Base-by-base conservation (phyloP, 2,888 invertebrate genomes). In the Philaethria dido region DNA sequence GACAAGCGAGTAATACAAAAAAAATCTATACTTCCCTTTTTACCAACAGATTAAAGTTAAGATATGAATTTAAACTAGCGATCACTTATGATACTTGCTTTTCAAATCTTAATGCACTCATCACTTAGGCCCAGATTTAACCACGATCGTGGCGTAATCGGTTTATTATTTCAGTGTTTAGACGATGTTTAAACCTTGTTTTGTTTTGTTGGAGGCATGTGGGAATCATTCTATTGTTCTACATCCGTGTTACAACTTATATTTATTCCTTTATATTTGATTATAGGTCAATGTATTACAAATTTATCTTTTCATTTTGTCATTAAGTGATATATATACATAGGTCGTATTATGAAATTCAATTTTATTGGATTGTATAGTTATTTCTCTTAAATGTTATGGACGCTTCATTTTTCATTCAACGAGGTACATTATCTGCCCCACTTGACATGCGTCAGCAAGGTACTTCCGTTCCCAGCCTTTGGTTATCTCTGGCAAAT, bases 201-300 rank as follows among this genome's bases (percentile, higher is more conserved):
- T 87, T 88, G 90, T 89, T 91, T 88, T 86, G 85, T 88, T 85
- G 82, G 83, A 86, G 87, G 88, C 92, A 92, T 92, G 89, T 92
- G 92, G 92, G 91, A 92, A 91, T 92, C 89, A 91, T 90, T 89
- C 86, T 86, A 90, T 91, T 92, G 92, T 84, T 87, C 81, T 77
- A 86, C 88, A 87, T 91, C 92, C 91, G 88, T 88, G 85, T 86
- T 88, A 85, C 86, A 84, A 89, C 87, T 88, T 84, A 80, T 77
- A 81, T 62, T 79, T 80, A 82, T 16, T 9, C 13, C 9, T 52
- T 78, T 78, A 72, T 77, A 79, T 80, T 82, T 82, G 83, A 82
- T 83, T 86, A 85, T 81, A 81, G 62, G 55, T 61, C 63, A 66
- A 64, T 66, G 22, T 9, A 64, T 29, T 62, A 25, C 16, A 25